Evolutionary conservation across 2,113 vertebrate genomes (phyloP), one percentile per base, ranked within the genome.

Genomic region (Heterotilapia buettikoferi): DNA sequence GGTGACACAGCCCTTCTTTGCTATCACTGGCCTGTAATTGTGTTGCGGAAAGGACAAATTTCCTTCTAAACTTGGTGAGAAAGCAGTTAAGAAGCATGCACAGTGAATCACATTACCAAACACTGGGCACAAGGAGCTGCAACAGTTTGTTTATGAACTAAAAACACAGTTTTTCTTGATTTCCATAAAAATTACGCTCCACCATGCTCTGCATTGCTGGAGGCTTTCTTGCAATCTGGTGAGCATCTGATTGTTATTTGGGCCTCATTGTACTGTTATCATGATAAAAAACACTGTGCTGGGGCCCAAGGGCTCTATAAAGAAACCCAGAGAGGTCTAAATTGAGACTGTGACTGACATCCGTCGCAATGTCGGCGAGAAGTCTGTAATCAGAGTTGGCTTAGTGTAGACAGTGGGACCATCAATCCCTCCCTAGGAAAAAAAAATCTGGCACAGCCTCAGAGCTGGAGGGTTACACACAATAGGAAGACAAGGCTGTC

Each of bases 241-340:
- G 85, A 93, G 92, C 95, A 96, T 96, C 93, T 94, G 95, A 96
- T 93, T 96, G 94, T 95, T 95, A 95, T 96, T 96, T 95, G 89
- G 89, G 81, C 84, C 90, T 91, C 83, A 26, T 84, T 57, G 92
- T 92, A 57, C 93, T 95, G 94, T 94, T 94, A 96, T 94, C 89
- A 88, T 94, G 93, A 96, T 93, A 83, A 85, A 94, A 92, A 92
- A 87, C 83, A 87, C 88, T 59, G 38, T 1, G 50, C 73, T 79
- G 84, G 81, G 88, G 85, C 89, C 92, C 59, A 36, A 84, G 85
- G 88, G 86, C 89, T 89, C 91, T n/a, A 86, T 54, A 84, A 90
- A 92, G 68, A 94, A 96, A 95, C 89, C 93, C 92, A 89, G 78
- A 92, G 90, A 92, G 87, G 85, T 91, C 93, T 93, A 95, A 96